Evolutionary conservation across 1,140 invertebrate species (phyloP), one percentile per base, ranked within the genome.

Genomic region (Trigoniulus corallinus): DNA sequence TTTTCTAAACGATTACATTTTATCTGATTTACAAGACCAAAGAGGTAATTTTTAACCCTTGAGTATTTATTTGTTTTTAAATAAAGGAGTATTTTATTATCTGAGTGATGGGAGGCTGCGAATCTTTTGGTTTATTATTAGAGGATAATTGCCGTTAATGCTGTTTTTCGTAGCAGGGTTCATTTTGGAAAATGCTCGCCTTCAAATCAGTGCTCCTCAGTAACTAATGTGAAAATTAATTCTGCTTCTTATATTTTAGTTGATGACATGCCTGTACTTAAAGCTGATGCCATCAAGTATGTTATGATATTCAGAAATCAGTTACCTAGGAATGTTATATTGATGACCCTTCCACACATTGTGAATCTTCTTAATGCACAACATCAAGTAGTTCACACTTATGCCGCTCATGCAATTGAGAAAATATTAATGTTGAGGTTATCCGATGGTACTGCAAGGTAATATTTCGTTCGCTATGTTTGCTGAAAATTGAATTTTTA

Each of bases 281-380:
- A 94, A 71, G 89, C 93, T 0, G 92, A 95, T 68, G 82, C 85
- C 7, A 83, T 98, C 21, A 97, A 97, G 64, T 98, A 92, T 64
- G 68, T 97, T 10, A 91, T 98, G 79, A 89, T 84, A 13, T 98
- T 98, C 65, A 75, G 94, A 51, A 86, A 83, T 58, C 75, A 95
- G 64, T 70, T 98, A 46, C 84, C 89, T 0, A 74, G 72, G 29
- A 81, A 89, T 54, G 68, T 83, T 24, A 67, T 93, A 2, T 61
- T 88, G 39, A 72, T 74, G 3, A 74, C 77, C 44, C 62, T 97
- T 37, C 86, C 89, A 0, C 69, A 81, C 53, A 63, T 97, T 50
- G 75, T 88, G 26, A 81, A 84, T 60, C 72, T 93, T 45, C 64
- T 78, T 23, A 74, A 75, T 1, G 74, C 81, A n/a, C 78, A 78